phyloP scores from a whole-genome alignment of 2,888 invertebrate species.

The Capitulum mitella region DNA sequence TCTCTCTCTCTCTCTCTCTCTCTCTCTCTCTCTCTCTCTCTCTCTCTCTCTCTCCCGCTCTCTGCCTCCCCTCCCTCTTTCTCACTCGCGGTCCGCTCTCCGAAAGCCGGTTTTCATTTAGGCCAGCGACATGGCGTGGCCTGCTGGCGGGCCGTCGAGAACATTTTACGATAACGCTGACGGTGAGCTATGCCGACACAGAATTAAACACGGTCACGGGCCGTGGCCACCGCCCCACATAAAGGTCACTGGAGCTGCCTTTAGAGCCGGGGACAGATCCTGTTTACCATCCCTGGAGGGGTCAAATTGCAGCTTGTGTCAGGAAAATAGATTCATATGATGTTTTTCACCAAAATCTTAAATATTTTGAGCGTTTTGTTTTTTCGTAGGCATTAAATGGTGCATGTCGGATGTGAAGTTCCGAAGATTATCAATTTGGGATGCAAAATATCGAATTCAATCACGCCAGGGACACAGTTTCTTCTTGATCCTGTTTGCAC shows the following conservation, averaged over 20 bases:
- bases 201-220: not conserved
- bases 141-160: not conserved
- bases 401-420: not conserved
- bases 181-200: constrained; percentile 35
- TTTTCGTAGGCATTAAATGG: not conserved
- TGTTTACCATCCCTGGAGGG: not conserved
- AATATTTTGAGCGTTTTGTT: too few species aligned
- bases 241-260: not conserved
- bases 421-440: too few species aligned
- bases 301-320: not conserved
- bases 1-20: not conserved
- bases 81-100: not conserved
- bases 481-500: too few species aligned
- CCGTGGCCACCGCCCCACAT: not conserved
- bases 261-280: not conserved
- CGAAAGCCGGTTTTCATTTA: not conserved
- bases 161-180: constrained; percentile 6
- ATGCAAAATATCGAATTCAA: too few species aligned
- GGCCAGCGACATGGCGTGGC: not conserved
- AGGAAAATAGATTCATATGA: too few species aligned
- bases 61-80: too few species aligned
- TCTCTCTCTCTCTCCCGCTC: not conserved
- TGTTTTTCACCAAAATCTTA: too few species aligned
- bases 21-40: not conserved
- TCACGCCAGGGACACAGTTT: too few species aligned